Base-by-base conservation (phyloP, 2,888 invertebrate species). In the Byasa hedistus region DNA sequence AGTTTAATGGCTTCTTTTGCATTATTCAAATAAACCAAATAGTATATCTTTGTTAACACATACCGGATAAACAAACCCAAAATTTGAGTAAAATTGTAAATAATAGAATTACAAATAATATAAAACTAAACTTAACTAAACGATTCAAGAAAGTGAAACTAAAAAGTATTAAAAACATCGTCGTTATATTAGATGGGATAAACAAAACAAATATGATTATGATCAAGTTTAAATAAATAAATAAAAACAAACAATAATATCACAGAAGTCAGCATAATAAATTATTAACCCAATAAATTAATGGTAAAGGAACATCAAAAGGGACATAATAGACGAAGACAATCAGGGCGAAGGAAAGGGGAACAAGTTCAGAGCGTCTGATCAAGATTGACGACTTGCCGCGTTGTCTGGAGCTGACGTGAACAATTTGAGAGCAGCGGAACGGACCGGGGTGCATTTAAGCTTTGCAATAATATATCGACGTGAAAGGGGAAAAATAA, bases 361-460 rank as follows among this genome's bases (percentile, higher is more conserved):
- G 68, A 65, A 55, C 60, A 55, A 52, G 55, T 61, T 69, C 56
- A 57, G 55, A 66, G 44, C 65, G 67, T 52, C 44, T 65, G 70
- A 71, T 67, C 69, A 73, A 73, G 72, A 73, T 73, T 70, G 70
- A 71, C 70, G 71, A 73, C 68, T 68, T 61, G 60, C 59, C 58
- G 64, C 65, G 64, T 56, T 64, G 66, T 56, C 65, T 67, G 68
- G 58, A 59, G 59, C 67, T 69, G 70, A 72, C 70, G 66, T 65
- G 58, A 66, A 68, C 60, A 69, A 69, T 69, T 67, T 60, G 63
- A 65, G 54, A 63, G 57, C 65, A 68, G 59, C 62, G 67, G 55
- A 56, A 57, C 22, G 63, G 55, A 54, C 36, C 60, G 65, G 64
- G 66, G 58, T 64, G 64, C 65, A 60, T 58, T 65, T 63, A 56